Evolutionary conservation across 2,113 vertebrate species (phyloP).

Genomic region (Erinaceus europaeus): DNA sequence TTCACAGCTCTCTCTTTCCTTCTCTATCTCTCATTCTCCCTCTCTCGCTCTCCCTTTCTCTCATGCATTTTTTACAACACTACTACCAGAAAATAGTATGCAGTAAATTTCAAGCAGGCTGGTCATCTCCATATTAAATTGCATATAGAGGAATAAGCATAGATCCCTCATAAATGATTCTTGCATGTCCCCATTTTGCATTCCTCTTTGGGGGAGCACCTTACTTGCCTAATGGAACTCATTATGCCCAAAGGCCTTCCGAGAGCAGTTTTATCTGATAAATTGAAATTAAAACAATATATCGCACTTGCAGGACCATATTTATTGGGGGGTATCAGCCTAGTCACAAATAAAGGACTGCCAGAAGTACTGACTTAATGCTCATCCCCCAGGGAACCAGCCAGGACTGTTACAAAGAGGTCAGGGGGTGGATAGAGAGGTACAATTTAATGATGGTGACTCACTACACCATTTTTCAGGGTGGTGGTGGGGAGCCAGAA

Average conservation of each 20-base stretch:
- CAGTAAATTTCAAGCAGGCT: conserved; percentile 15
- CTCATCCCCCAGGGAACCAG: conserved; percentile 41
- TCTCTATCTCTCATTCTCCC: no score
- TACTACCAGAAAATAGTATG: conserved; percentile 11
- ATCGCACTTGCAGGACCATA: conserved; percentile 45
- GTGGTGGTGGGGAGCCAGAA: conserved; percentile 44
- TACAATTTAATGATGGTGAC: conserved; percentile 60
- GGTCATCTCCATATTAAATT: background rate
- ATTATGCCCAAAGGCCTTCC: conserved; percentile 18
- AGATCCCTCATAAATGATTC: background rate
- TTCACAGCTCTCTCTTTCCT: background rate
- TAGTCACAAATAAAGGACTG: conserved; percentile 10
- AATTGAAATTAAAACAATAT: conserved; percentile 67
- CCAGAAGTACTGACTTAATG: conserved; percentile 35
- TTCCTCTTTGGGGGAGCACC: background rate
- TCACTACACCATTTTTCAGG: conserved; percentile 67
- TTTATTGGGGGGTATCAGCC: conserved; percentile 8
- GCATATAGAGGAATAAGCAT: conserved; percentile 14
- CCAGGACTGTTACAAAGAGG: conserved; percentile 39
- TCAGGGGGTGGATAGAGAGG: conserved; percentile 50
- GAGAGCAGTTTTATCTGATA: conserved; percentile 41
- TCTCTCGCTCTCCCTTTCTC: no score
- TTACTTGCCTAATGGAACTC: conserved; percentile 35
- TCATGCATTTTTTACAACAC: background rate
- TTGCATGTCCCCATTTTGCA: conserved; percentile 36